Base-by-base conservation (phyloP, 2,797 vertebrate genomes). In the Pelobates cultripes region DNA sequence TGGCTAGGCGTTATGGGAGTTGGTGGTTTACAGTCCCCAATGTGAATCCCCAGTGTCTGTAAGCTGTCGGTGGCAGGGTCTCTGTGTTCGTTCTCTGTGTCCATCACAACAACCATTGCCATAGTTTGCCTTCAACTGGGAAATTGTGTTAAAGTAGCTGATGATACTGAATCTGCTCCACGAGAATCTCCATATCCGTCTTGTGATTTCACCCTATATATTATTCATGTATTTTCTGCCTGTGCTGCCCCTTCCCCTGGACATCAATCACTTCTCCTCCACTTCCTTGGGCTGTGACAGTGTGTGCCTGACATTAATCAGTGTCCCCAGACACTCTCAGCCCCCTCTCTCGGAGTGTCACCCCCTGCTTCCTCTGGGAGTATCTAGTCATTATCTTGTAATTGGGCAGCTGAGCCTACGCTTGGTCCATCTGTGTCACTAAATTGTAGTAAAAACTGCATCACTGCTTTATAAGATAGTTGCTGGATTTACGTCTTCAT, bases 351-450 rank as follows among this genome's bases (percentile, higher is more conserved):
- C 1, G 7, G 13, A 55, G 74, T 55, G 74, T 77, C 74, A 15
- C 60, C 60, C 61, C 61, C 61, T 66, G 44, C 45, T n/a, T 60
- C 66, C 82, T 51, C 42, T 10, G 70, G 80, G 63, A 60, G 8
- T 28, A 43, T 45, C 40, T 0, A 7, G 51, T 60, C 68, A 79
- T 79, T 84, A 72, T 79, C 44, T 74, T 5, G 10, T 70, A 71
- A 79, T 84, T 66, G 73, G 63, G 73, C 82, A 84, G 77, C 82
- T 84, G 82, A 12, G 77, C 57, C 67, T 47, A 57, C 53, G 60
- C 12, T 71, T 43, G 17, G n/a, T 53, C 45, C 70, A 47, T 44
- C 42, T 69, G 41, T 47, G 45, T 47, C 45, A 47, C 45, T 47
- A 47, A 47, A 47, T 28, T 47, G 45, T 47, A 5, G 9, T 5